phyloP scores from a whole-genome alignment of 2,888 invertebrate species.

The Sinohyriopsis cumingii region DNA sequence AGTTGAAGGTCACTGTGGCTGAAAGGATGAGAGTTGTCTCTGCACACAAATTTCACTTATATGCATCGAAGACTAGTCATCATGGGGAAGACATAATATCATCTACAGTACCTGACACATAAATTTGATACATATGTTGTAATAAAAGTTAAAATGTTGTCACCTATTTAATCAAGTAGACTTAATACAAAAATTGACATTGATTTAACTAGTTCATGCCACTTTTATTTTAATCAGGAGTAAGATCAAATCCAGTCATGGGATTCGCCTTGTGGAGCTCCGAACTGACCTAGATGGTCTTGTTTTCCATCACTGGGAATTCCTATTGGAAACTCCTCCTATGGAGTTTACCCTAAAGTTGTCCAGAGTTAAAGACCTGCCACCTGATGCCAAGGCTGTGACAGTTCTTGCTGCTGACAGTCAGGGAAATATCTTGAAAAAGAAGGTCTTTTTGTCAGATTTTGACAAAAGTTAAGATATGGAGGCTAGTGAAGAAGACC shows the following conservation, averaged over 20 bases:
- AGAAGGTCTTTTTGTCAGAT: slow-evolving; percentile 57
- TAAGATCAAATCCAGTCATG: slow-evolving; percentile 49
- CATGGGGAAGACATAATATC: no score
- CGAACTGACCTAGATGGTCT: slow-evolving; percentile 64
- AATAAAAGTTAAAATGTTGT: no score
- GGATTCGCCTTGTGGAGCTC: slow-evolving; percentile 66
- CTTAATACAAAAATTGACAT: no score
- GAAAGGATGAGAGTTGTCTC: no score
- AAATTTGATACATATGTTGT: no score
- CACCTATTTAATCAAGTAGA: no score
- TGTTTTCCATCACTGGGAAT: slow-evolving; percentile 71
- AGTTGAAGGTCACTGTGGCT: no score
- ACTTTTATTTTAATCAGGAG: slow-evolving; percentile 26
- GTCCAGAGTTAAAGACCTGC: slow-evolving; percentile 50
- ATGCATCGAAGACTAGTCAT: no score
- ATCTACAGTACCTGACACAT: no score
- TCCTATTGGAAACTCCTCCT: slow-evolving; percentile 61
- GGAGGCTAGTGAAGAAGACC: no score
- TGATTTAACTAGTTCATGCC: neutral
- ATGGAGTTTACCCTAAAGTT: slow-evolving; percentile 54
- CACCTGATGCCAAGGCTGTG: slow-evolving; percentile 47
- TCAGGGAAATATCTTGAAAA: slow-evolving; percentile 66
- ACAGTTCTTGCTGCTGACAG: slow-evolving; percentile 63
- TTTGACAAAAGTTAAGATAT: slow-evolving; percentile 26
- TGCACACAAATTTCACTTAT: no score